phyloP scores from a whole-genome alignment of 2,888 invertebrate species.

The Xestia c-nigrum region DNA sequence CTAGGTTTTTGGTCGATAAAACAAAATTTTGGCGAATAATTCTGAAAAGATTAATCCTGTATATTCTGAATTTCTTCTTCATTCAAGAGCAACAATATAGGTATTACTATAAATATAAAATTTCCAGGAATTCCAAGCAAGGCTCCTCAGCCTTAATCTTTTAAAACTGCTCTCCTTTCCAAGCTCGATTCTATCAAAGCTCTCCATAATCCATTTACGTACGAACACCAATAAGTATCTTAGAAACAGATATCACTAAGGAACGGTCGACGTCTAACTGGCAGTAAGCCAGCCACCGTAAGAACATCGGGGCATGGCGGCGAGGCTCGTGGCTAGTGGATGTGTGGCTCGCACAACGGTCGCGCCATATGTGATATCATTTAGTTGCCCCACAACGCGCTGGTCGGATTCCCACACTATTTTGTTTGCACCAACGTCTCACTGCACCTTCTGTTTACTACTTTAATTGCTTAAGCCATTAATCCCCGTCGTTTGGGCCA shows the following conservation, averaged over 20 bases:
- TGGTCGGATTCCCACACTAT: conserved; percentile 81
- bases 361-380: conserved; percentile 67
- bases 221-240: conserved; percentile 62
- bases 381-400: conserved; percentile 60
- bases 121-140: conserved; percentile 2
- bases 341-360: conserved; percentile 44
- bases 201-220: conserved; percentile 60
- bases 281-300: conserved; percentile 63
- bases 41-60: background rate
- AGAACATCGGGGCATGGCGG: conserved; percentile 53
- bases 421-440: conserved; percentile 78
- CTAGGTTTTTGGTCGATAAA: background rate
- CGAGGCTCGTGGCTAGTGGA: conserved; percentile 28
- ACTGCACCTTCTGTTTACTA: conserved; percentile 88
- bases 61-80: background rate
- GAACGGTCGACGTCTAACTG: conserved; percentile 54
- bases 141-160: conserved; percentile 6
- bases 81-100: background rate
- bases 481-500: conserved; percentile 83
- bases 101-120: background rate
- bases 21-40: too few relatives aligned
- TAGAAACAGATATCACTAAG: conserved; percentile 58
- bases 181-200: conserved; percentile 35
- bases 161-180: conserved; percentile 7
- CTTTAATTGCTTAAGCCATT: conserved; percentile 88